Percentiles rank a stretch among this genome's conserved stretches.
phyloP scores from a whole-genome alignment of 53 echinoderm and acorn worm species.

The Temnopleurus reevesii region DNA sequence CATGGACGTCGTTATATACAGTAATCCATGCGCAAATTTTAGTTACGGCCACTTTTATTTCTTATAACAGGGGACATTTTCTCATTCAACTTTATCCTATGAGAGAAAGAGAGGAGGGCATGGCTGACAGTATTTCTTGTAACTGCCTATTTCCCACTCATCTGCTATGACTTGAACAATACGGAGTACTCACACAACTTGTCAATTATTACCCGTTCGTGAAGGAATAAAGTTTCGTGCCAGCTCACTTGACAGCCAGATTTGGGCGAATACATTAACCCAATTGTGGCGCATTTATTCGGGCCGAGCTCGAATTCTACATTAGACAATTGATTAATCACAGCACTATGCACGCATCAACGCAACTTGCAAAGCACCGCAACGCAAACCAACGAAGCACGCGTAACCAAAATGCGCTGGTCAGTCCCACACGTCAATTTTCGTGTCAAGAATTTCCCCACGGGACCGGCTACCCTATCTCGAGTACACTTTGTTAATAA shows the following conservation, averaged over 20 bases:
- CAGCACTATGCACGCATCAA: background rate
- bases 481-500: constrained; percentile 12
- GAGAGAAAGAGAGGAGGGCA: no score
- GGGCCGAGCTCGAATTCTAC: constrained; percentile 12
- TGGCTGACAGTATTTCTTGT: no score
- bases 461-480: background rate
- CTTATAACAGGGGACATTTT: no score
- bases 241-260: background rate
- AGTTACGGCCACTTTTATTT: no score
- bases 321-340: constrained; percentile 56
- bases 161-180: background rate
- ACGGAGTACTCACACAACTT: background rate
- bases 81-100: no score
- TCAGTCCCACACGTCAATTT: background rate
- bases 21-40: no score
- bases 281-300: constrained; percentile 42
- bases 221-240: constrained; percentile 20
- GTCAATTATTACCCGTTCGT: constrained; percentile 24
- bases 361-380: background rate
- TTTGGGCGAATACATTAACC: constrained; percentile 54
- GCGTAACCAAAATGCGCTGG: background rate
- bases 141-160: background rate
- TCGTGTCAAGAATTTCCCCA: constrained; percentile 33
- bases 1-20: no score
- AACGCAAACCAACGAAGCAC: constrained; percentile 5